Conservation (phyloP, 2,888 invertebrate genomes). For the Apantesis nais region DNA sequence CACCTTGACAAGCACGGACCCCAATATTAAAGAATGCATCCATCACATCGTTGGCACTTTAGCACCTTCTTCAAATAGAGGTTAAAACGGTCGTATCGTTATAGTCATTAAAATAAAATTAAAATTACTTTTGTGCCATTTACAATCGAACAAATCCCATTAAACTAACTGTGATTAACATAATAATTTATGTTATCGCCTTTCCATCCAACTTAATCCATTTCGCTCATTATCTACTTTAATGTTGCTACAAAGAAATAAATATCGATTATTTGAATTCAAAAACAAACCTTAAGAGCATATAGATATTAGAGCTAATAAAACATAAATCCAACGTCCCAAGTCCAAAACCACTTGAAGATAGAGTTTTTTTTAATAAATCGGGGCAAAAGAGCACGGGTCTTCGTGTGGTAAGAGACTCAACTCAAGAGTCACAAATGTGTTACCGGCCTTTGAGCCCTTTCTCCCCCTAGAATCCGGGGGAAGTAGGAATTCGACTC, state of each 20-base stretch:
- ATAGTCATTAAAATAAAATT: neutral
- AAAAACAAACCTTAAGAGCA: conserved; percentile 1
- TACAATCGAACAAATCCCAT: neutral
- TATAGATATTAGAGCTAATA: neutral
- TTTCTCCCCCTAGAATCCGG: too few species aligned
- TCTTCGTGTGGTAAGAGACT: too few species aligned
- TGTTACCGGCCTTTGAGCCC: too few species aligned
- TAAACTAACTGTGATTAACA: conserved; percentile 1
- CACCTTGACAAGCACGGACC: neutral
- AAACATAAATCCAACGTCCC: neutral
- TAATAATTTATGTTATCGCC: conserved; percentile 1
- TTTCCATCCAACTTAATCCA: conserved; percentile 1
- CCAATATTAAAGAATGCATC: neutral
- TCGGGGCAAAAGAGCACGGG: too few species aligned
- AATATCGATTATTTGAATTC: neutral
- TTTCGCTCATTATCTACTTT: neutral
- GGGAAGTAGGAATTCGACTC: too few species aligned
- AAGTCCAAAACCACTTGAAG: neutral
- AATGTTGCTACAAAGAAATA: conserved; percentile 3
- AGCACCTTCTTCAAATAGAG: neutral
- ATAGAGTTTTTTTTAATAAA: too few species aligned
- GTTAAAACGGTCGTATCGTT: neutral
- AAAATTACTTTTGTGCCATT: neutral
- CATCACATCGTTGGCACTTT: neutral
- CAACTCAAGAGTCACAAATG: too few species aligned